Base-by-base conservation (phyloP, 2,888 invertebrate species). In the Poecilus cupreus region DNA sequence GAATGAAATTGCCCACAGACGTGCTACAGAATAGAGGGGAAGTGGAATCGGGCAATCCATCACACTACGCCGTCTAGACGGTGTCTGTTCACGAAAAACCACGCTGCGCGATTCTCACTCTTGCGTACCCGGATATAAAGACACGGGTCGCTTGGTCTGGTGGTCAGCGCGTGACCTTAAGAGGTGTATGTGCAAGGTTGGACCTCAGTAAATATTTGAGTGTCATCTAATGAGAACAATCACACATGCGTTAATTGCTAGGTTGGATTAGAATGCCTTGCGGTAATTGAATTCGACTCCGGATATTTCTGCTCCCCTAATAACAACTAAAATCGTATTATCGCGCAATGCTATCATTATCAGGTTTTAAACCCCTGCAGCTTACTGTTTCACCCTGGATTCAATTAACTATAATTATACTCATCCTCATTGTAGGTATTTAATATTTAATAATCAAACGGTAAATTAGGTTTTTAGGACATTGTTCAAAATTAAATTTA, bases 1-100 rank as follows among this genome's bases (percentile, higher is more conserved):
- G 82, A 82, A 82, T 70, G 82, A 82, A 84, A 83, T 83, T 83
- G 83, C 83, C 83, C 75, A 82, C 82, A 82, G 83, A 80, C 82
- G 83, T 83, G 82, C 82, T 82, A 75, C 51, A 49, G 75, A 75
- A 37, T 24, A 60, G 80, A 82, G 81, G 81, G 81, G 82, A 82
- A 83, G 83, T 81, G 84, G 82, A 74, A 82, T 79, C 80, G 82
- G 80, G 82, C 83, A 83, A 84, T 84, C 83, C 83, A 84, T 84
- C 83, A 83, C 82, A 60, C 76, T 80, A 79, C 83, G 82, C 82
- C 82, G 84, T 84, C 84, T 84, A 84, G 84, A 84, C 84, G 81
- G 82, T 76, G 84, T 84, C 83, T 83, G 70, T 60, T 60, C 57
- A 51, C 57, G 51, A 51, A 72, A 72, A 70, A 70, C 80, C 22